Percentiles rank a stretch among this genome's conserved stretches.
These are phyloP conservation scores for Drosophila prostipennis DNA, from an alignment of 2,888 invertebrate genomes.

Conservation along the genomic window DNA sequence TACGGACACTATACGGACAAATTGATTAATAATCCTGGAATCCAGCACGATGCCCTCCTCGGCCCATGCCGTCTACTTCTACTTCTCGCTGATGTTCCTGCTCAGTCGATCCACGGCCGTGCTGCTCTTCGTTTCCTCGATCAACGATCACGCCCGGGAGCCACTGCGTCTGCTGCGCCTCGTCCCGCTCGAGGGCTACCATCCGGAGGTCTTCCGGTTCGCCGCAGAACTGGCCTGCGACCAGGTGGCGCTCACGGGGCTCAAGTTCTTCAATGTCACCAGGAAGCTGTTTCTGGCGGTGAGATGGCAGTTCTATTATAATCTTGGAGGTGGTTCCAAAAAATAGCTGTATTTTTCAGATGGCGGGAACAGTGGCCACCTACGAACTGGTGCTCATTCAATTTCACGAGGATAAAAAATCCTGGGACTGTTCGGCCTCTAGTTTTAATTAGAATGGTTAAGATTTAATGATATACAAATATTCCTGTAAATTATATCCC, in stretches of 20 bases:
- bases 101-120: slow-evolving; percentile 85
- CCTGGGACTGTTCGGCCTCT: slow-evolving; percentile 69
- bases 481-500: too few species aligned
- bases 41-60: slow-evolving; percentile 81
- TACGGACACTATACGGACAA: too few species aligned
- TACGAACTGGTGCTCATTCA: slow-evolving; percentile 86
- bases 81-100: slow-evolving; percentile 86
- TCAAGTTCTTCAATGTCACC: slow-evolving; percentile 82
- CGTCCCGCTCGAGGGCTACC: slow-evolving; percentile 83
- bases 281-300: slow-evolving; percentile 81
- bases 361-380: slow-evolving; percentile 86
- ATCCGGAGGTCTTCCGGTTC: slow-evolving; percentile 51
- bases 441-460: not conserved
- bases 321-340: too few species aligned
- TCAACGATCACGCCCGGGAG: slow-evolving; percentile 85
- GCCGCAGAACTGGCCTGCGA: slow-evolving; percentile 67
- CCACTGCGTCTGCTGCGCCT: slow-evolving; percentile 83
- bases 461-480: too few species aligned
- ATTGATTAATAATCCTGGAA: not conserved
- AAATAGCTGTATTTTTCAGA: slow-evolving; percentile 72
- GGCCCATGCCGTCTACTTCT: slow-evolving; percentile 85
- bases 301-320: slow-evolving; percentile 10
- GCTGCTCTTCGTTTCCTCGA: slow-evolving; percentile 85
- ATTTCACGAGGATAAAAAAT: slow-evolving; percentile 84
- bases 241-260: slow-evolving; percentile 80